phyloP scores from a whole-genome alignment of 2,797 vertebrate species.

The Macrochelys suwanniensis region DNA sequence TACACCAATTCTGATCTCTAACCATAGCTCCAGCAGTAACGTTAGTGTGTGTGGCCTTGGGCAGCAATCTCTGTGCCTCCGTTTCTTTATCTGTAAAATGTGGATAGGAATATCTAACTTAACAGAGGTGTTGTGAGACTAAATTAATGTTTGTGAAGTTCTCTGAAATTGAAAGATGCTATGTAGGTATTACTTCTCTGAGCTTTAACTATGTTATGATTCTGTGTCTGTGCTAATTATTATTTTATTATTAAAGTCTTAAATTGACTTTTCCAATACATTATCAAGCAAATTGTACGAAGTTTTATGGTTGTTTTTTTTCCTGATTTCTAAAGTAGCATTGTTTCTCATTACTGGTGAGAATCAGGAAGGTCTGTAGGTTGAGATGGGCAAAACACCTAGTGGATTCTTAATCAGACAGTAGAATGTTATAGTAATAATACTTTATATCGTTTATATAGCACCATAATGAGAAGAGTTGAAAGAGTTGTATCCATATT shows the following conservation, averaged over 20 bases:
- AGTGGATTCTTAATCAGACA: background rate
- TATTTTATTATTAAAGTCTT: background rate
- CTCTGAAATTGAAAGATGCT: background rate
- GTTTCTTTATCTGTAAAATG: background rate
- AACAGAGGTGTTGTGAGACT: rapidly evolving
- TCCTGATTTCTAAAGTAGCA: background rate
- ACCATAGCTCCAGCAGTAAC: rapidly evolving
- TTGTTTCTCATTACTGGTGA: background rate
- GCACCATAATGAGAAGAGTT: background rate
- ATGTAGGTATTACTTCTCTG: background rate
- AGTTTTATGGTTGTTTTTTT: background rate
- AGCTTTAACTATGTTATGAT: background rate
- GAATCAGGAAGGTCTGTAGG: background rate
- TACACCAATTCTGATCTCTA: rapidly evolving
- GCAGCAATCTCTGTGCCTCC: rapidly evolving
- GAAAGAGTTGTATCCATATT: background rate
- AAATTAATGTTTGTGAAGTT: background rate
- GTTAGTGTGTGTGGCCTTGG: background rate
- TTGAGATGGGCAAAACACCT: background rate
- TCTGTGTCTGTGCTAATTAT: background rate
- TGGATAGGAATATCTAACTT: background rate
- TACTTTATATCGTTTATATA: background rate
- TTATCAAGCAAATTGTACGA: background rate
- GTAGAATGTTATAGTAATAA: background rate
- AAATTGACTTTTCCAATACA: background rate